Conservation (phyloP, 2,797 vertebrate genomes). For the Spinus olivaceus region DNA sequence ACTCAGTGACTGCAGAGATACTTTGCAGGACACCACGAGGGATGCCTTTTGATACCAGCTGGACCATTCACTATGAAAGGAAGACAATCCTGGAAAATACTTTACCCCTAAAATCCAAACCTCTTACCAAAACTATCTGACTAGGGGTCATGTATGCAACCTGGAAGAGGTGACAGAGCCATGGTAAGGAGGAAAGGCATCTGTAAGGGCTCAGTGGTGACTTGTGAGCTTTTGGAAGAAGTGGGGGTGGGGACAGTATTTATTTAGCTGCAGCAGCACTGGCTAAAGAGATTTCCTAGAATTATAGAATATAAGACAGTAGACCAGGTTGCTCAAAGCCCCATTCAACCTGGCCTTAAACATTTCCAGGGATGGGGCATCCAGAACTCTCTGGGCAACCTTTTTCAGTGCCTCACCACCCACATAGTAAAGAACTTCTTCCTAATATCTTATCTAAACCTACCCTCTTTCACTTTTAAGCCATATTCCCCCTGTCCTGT, state of each 20-base stretch:
- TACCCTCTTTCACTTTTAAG: neutral
- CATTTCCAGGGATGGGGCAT: neutral
- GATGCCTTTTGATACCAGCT: neutral
- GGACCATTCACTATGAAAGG: neutral
- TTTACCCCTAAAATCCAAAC: neutral
- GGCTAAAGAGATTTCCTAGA: neutral
- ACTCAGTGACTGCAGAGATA: neutral
- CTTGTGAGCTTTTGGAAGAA: neutral
- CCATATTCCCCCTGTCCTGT: neutral
- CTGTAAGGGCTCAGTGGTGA: rapidly evolving
- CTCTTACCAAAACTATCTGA: neutral
- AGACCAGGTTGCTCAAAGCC: neutral
- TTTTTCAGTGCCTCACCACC: neutral
- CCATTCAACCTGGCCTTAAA: neutral
- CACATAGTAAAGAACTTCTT: neutral
- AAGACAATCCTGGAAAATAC: neutral
- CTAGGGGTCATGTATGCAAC: neutral
- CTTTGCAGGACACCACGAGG: neutral
- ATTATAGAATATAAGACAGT: neutral
- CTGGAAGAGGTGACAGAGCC: neutral
- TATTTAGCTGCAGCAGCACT: neutral
- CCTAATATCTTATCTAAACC: neutral
- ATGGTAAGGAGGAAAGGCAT: neutral
- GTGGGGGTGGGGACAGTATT: neutral
- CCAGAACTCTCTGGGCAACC: neutral